Conservation (phyloP, 2,113 vertebrate species). For the Engystomops pustulosus region DNA sequence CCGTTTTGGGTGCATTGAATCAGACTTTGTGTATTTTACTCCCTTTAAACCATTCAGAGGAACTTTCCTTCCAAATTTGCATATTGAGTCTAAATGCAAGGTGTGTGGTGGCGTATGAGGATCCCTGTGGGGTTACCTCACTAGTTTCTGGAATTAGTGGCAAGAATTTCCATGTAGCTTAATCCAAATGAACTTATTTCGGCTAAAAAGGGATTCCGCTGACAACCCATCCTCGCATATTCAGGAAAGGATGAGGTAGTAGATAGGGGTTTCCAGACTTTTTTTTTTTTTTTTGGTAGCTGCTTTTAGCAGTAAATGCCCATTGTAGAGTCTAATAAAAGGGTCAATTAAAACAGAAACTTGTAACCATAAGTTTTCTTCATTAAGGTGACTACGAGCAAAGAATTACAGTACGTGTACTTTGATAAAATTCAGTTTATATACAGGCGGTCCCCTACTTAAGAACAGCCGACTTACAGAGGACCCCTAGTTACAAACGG, state of each 20-base stretch:
- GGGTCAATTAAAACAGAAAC: too few relatives aligned
- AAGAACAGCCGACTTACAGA: too few relatives aligned
- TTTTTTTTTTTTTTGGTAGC: too few relatives aligned
- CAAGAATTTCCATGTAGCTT: not conserved
- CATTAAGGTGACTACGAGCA: too few relatives aligned
- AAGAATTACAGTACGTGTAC: too few relatives aligned
- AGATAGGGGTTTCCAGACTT: not conserved
- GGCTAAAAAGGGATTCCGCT: not conserved
- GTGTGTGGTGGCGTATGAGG: conserved; percentile 20
- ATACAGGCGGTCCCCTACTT: too few relatives aligned
- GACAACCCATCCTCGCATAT: not conserved
- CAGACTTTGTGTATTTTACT: conserved; percentile 56
- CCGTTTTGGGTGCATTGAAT: conserved; percentile 56
- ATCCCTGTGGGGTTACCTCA: not conserved
- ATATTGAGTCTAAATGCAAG: conserved; percentile 34
- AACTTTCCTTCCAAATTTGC: conserved; percentile 53
- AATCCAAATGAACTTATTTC: not conserved
- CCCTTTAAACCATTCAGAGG: conserved; percentile 48
- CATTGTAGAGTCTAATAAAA: too few relatives aligned
- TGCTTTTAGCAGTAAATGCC: too few relatives aligned
- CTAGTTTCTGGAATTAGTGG: not conserved
- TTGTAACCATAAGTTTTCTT: too few relatives aligned
- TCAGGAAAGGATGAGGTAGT: not conserved
- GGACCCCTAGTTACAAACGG: too few relatives aligned
- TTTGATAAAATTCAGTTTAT: too few relatives aligned